Percentiles rank a stretch among this genome's conserved stretches.
Conservation (phyloP, 2,797 vertebrate species). For the Sebastiscus tertius region DNA sequence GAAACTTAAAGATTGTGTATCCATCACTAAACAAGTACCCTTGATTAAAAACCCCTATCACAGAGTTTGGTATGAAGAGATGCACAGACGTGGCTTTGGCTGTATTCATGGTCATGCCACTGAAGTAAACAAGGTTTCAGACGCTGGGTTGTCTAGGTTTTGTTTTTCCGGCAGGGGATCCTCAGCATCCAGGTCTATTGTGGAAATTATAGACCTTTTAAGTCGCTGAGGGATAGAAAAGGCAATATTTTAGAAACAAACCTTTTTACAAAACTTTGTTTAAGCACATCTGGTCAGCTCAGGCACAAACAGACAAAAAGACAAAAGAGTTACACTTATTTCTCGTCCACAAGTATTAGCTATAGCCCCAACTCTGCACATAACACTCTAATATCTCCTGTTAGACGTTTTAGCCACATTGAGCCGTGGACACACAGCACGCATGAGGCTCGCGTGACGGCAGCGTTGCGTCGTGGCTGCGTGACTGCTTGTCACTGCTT, state of each 20-base stretch:
- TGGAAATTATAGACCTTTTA: constrained; percentile 55
- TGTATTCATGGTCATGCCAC: not conserved
- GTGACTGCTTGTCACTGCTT: too few species aligned
- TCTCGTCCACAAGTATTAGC: not conserved
- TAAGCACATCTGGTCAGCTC: not conserved
- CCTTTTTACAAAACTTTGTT: not conserved
- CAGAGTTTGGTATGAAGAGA: not conserved
- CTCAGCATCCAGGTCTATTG: constrained; percentile 53
- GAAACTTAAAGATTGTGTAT: not conserved
- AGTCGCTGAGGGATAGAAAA: constrained; percentile 64
- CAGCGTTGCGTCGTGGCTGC: too few species aligned
- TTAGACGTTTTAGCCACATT: not conserved
- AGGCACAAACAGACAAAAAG: too few species aligned
- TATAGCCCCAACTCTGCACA: not conserved
- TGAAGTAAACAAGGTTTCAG: constrained; percentile 32
- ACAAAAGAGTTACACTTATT: not conserved
- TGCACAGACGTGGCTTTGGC: not conserved
- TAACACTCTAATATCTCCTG: not conserved
- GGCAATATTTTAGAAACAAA: constrained; percentile 8
- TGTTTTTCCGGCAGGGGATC: constrained; percentile 39
- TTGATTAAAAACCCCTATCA: not conserved
- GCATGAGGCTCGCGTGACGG: too few species aligned
- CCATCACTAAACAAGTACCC: not conserved
- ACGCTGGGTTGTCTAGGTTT: constrained; percentile 6
- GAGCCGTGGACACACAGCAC: too few species aligned